These are phyloP conservation scores for Lepidotrigona ventralis DNA, from an alignment of 1,140 invertebrate genomes.

Conservation along the genomic window DNA sequence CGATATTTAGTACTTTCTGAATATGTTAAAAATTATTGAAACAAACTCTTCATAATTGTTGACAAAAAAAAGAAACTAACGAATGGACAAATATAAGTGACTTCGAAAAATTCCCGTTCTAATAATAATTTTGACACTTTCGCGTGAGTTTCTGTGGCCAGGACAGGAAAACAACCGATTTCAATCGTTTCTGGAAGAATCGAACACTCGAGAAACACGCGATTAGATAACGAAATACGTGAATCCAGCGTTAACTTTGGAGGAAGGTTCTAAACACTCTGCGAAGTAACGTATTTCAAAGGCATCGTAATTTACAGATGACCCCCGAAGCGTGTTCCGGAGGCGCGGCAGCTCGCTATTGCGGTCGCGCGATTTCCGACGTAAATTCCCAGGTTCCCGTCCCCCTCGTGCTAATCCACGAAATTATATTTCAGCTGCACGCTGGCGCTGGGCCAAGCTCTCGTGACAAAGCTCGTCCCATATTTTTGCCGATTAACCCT, in stretches of 20 bases:
- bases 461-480: conserved; percentile 63
- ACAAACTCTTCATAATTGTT: no score
- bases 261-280: background rate
- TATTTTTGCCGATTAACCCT: conserved; percentile 74
- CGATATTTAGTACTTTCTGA: no score
- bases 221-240: background rate
- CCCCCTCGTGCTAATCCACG: conserved; percentile 64
- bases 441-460: background rate
- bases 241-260: no score
- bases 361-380: conserved; percentile 46
- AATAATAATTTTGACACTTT: no score
- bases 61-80: no score
- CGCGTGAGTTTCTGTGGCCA: no score
- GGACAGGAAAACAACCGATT: no score
- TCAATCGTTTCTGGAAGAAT: no score
- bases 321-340: conserved; percentile 25
- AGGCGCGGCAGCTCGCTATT: conserved; percentile 35
- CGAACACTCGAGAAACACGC: no score
- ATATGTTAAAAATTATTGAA: no score
- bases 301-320: background rate
- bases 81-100: no score
- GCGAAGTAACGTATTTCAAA: background rate
- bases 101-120: no score
- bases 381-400: conserved; percentile 54
- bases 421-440: conserved; percentile 71